Evolutionary conservation across 2,113 vertebrate species (phyloP).

Genomic region (Gopherus evgoodei): DNA sequence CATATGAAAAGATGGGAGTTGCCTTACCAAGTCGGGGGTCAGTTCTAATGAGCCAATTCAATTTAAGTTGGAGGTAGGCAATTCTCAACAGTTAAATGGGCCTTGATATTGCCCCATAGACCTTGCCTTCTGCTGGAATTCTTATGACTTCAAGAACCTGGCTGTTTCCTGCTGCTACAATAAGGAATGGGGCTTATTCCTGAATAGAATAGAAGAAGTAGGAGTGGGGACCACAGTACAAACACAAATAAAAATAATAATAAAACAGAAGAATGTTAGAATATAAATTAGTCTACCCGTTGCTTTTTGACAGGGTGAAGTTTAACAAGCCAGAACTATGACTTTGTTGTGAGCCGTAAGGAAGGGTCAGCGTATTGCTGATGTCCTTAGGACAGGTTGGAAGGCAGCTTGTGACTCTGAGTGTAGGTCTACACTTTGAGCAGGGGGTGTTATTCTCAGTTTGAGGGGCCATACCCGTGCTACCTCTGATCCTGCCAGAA

Average conservation of each 20-base stretch:
- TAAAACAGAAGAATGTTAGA: neutral
- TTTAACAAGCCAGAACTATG: neutral
- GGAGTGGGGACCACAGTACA: neutral
- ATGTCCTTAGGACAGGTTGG: neutral
- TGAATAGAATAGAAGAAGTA: neutral
- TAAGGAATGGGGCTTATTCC: neutral
- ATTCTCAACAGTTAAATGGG: neutral
- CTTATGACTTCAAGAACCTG: neutral
- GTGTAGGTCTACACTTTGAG: neutral
- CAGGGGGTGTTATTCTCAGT: neutral
- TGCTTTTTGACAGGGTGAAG: slow-evolving; percentile 16
- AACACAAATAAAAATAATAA: neutral
- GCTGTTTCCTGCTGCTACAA: neutral
- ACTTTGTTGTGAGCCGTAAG: neutral
- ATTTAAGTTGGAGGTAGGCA: too few relatives aligned
- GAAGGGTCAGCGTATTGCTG: neutral
- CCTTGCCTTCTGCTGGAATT: neutral
- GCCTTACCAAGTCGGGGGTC: too few relatives aligned
- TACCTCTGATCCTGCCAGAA: neutral
- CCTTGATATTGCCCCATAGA: neutral
- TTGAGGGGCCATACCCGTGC: neutral
- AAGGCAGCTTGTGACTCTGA: neutral
- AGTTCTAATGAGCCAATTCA: too few relatives aligned
- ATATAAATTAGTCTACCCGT: neutral
- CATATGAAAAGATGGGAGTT: too few relatives aligned